Percentiles rank a stretch among this genome's conserved stretches.
Conservation (phyloP, 2,888 invertebrate genomes). For the Eucera pruinosa region DNA sequence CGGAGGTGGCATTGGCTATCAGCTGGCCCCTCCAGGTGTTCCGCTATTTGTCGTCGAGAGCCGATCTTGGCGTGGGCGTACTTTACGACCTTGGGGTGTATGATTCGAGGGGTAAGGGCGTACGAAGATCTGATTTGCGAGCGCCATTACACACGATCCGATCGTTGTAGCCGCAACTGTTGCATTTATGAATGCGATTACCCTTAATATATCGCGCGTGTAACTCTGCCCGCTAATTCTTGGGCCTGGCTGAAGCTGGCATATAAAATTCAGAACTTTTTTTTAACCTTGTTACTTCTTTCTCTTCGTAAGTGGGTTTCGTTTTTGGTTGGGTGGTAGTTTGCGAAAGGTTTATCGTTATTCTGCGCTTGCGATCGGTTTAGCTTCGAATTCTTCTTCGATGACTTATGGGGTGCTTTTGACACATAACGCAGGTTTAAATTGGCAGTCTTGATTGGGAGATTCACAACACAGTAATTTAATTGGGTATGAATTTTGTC, state of each 20-base stretch:
- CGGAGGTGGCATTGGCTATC: constrained; percentile 56
- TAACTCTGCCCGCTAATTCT: constrained; percentile 66
- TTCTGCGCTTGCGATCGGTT: background rate
- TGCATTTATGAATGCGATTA: constrained; percentile 78
- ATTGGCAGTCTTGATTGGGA: no score
- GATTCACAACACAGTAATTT: no score
- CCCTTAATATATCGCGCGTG: constrained; percentile 74
- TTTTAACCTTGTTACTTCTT: background rate
- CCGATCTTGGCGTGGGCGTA: constrained; percentile 73
- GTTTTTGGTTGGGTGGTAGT: background rate
- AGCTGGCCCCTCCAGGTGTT: constrained; percentile 65
- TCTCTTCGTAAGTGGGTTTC: background rate
- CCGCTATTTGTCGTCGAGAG: constrained; percentile 61
- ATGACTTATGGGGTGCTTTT: no score
- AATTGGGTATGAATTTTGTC: no score
- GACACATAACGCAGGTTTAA: no score
- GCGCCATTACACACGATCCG: constrained; percentile 57
- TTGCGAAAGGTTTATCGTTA: background rate
- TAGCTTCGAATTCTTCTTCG: no score
- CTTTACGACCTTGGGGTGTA: constrained; percentile 64
- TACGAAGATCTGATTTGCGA: constrained; percentile 65
- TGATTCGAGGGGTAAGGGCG: background rate
- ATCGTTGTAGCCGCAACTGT: constrained; percentile 72
- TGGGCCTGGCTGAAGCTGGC: constrained; percentile 29
- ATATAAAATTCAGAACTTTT: constrained; percentile 58